Evolutionary conservation across 2,888 invertebrate genomes (phyloP).

Genomic region (Loripinus fragilis): DNA sequence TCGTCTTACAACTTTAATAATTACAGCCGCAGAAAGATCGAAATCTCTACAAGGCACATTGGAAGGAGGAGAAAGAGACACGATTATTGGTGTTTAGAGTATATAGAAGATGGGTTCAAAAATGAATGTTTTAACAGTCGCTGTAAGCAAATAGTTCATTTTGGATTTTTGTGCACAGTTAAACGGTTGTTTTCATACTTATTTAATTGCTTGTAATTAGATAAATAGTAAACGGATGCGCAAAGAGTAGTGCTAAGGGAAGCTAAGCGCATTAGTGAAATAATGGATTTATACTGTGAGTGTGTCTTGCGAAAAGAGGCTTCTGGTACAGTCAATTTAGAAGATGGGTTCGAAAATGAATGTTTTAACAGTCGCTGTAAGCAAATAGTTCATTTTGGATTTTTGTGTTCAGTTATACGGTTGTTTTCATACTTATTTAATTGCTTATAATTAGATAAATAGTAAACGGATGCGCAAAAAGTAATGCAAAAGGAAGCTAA

Average conservation of each 20-base stretch:
- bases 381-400: too few relatives aligned
- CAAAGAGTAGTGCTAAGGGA: too few relatives aligned
- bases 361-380: background rate
- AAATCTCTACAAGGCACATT: background rate
- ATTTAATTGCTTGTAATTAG: too few relatives aligned
- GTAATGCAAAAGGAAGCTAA: too few relatives aligned
- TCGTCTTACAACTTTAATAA: slow-evolving; percentile 1
- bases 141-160: too few relatives aligned
- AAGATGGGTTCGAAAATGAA: background rate
- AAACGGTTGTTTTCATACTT: background rate
- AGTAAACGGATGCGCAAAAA: too few relatives aligned
- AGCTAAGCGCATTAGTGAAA: too few relatives aligned
- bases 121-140: background rate
- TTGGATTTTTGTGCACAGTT: background rate
- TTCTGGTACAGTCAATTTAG: too few relatives aligned
- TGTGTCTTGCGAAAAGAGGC: too few relatives aligned
- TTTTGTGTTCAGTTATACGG: background rate
- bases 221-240: too few relatives aligned
- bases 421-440: background rate
- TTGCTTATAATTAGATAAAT: too few relatives aligned
- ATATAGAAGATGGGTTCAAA: background rate
- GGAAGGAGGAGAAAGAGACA: background rate
- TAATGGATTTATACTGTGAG: too few relatives aligned
- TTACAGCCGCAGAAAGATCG: background rate
- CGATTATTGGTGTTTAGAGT: background rate